Percentiles rank a stretch among this genome's conserved stretches.
Conservation (phyloP, 1,140 invertebrate species). For the Planococcus citri region DNA sequence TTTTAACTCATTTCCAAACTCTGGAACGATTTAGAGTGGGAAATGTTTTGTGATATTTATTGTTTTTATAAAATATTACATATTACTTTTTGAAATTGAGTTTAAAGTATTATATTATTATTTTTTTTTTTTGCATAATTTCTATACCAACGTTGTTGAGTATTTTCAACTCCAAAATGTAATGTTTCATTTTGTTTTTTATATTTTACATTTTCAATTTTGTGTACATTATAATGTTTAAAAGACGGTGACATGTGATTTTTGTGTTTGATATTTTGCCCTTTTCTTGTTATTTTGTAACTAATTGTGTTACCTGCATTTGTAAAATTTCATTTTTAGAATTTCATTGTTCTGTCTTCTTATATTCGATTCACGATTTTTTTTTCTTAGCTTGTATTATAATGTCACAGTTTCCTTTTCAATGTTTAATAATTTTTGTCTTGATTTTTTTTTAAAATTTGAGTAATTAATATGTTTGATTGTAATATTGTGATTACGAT, state of each 20-base stretch:
- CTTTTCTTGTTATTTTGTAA: not conserved
- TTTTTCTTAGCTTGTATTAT: not conserved
- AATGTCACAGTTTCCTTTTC: no score
- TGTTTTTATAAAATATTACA: not conserved
- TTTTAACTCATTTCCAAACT: not conserved
- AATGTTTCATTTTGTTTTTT: no score
- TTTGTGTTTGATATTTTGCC: not conserved
- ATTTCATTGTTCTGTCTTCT: not conserved
- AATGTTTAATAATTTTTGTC: no score
- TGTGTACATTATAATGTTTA: not conserved
- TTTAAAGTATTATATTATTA: no score
- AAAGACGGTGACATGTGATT: not conserved
- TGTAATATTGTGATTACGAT: not conserved
- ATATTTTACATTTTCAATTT: not conserved
- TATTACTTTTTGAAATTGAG: no score
- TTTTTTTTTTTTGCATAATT: not conserved
- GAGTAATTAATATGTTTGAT: not conserved
- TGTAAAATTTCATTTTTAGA: not conserved
- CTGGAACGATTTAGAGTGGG: not conserved
- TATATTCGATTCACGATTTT: not conserved
- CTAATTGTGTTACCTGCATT: not conserved
- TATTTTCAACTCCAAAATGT: not conserved
- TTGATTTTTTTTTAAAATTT: not conserved
- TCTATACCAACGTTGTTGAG: not conserved
- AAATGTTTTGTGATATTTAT: not conserved